Percentiles rank a stretch among this genome's conserved stretches.
These are phyloP conservation scores for Sander lucioperca DNA, from an alignment of 2,113 vertebrate species.

Conservation along the genomic window DNA sequence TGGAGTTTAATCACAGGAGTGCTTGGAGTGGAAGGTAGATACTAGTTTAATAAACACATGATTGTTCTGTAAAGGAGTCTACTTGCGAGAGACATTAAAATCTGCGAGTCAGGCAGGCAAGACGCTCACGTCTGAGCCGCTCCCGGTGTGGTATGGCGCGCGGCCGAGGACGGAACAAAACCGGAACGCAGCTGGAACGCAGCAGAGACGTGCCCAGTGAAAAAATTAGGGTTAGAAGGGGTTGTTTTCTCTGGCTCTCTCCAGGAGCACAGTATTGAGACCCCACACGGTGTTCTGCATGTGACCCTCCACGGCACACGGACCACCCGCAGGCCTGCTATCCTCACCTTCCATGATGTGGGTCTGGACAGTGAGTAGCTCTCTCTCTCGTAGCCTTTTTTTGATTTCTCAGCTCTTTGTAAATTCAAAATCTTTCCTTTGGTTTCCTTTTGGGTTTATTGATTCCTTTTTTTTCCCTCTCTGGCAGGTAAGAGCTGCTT, in stretches of 20 bases:
- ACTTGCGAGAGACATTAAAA: too few species aligned
- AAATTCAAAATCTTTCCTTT: neutral
- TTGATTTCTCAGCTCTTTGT: neutral
- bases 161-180: too few species aligned
- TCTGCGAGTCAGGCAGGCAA: too few species aligned
- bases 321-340: slow-evolving; percentile 90
- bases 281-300: slow-evolving; percentile 89
- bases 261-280: slow-evolving; percentile 92
- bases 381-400: neutral
- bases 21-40: too few species aligned
- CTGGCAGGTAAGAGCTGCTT: slow-evolving; percentile 92
- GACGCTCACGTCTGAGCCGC: too few species aligned
- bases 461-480: slow-evolving; percentile 8
- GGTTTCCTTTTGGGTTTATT: neutral
- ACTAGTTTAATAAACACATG: too few species aligned
- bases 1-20: too few species aligned
- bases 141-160: too few species aligned
- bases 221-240: too few species aligned
- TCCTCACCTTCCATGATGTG: slow-evolving; percentile 93
- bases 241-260: neutral
- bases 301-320: slow-evolving; percentile 90
- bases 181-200: too few species aligned
- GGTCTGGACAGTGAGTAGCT: slow-evolving; percentile 90
- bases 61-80: too few species aligned
- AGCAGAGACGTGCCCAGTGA: too few species aligned